phyloP scores from a whole-genome alignment of 1,140 invertebrate genomes.

The Dinoponera quadriceps region DNA sequence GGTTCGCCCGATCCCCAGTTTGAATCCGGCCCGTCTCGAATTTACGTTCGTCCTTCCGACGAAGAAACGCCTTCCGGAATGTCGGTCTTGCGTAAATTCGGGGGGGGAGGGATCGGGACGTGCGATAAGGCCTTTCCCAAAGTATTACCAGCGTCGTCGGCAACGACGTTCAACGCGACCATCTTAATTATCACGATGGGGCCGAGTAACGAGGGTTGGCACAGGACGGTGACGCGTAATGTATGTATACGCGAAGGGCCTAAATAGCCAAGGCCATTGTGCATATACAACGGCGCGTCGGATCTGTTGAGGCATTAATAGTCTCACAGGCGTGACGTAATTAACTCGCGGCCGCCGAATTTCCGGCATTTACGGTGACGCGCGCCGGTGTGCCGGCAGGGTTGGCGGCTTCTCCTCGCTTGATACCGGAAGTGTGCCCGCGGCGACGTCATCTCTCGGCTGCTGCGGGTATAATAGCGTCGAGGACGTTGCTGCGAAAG shows the following conservation, averaged over 20 bases:
- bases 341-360: conserved; percentile 78
- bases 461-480: too few species aligned
- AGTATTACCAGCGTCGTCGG: conserved; percentile 30
- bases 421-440: conserved; percentile 33
- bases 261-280: conserved; percentile 76
- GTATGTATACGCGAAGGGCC: conserved; percentile 72
- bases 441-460: too few species aligned
- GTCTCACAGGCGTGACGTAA: conserved; percentile 76
- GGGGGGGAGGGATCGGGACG: background rate
- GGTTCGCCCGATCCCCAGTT: too few species aligned
- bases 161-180: conserved; percentile 40
- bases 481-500: conserved; percentile 1
- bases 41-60: too few species aligned
- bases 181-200: conserved; percentile 80
- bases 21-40: too few species aligned
- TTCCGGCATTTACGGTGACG: conserved; percentile 74
- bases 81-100: too few species aligned
- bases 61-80: too few species aligned
- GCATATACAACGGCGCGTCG: conserved; percentile 55
- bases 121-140: conserved; percentile 32
- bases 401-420: conserved; percentile 24
- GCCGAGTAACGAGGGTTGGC: conserved; percentile 78
- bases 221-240: conserved; percentile 71
- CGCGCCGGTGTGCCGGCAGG: conserved; percentile 26
- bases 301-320: conserved; percentile 77